Conservation (phyloP, 2,797 vertebrate genomes). For the Gallirallus australis region DNA sequence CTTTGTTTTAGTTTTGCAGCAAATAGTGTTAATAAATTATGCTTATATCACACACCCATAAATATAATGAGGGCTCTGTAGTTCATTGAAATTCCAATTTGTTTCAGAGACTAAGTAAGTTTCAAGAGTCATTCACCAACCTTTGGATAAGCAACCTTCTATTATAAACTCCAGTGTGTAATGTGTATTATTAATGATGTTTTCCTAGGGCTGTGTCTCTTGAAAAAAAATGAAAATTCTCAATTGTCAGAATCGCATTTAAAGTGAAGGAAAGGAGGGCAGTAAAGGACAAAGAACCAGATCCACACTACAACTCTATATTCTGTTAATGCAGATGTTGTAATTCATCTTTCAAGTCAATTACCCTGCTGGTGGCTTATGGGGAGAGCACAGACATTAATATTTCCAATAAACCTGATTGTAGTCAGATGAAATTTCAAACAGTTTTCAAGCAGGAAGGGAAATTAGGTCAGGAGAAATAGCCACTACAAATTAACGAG, state of each 20-base stretch:
- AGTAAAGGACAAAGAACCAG: slow-evolving; percentile 44
- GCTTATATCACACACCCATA: not conserved
- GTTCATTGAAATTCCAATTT: not conserved
- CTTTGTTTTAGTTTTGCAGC: not conserved
- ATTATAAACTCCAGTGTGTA: not conserved
- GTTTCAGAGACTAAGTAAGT: not conserved
- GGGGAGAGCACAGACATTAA: slow-evolving; percentile 43
- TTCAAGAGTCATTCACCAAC: not conserved
- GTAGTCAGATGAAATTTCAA: slow-evolving; percentile 63
- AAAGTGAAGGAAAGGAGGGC: not conserved
- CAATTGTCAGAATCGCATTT: slow-evolving; percentile 17
- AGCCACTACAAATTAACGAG: slow-evolving; percentile 16
- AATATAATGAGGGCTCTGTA: not conserved
- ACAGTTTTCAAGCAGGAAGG: slow-evolving; percentile 43
- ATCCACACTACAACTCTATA: slow-evolving; percentile 2
- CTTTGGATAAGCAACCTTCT: not conserved
- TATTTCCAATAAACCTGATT: slow-evolving; percentile 67
- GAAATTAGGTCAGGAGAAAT: slow-evolving; percentile 58
- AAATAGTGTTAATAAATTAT: not conserved
- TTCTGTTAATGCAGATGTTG: slow-evolving; percentile 50
- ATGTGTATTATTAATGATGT: not conserved
- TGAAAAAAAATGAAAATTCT: not conserved
- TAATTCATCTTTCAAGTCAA: slow-evolving; percentile 57
- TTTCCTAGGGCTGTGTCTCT: not conserved
- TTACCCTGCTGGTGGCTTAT: slow-evolving; percentile 57